Percentiles rank a stretch among this genome's conserved stretches.
These are phyloP conservation scores for Tympanuchus pallidicinctus DNA, from an alignment of 2,113 vertebrate species.

Conservation along the genomic window DNA sequence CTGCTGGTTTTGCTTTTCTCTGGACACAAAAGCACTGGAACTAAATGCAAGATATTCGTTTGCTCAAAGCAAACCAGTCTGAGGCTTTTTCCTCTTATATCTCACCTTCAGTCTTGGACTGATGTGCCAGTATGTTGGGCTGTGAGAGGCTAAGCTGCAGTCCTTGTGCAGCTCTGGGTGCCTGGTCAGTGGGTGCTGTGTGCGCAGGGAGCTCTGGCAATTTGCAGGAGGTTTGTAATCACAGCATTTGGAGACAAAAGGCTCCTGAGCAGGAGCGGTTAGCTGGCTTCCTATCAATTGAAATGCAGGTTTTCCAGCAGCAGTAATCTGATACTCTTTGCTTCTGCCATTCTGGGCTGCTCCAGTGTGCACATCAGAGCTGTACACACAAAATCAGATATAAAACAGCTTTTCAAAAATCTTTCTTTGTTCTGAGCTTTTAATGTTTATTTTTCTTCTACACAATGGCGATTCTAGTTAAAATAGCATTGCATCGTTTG, in stretches of 20 bases:
- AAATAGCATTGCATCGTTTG: slow-evolving; percentile 71
- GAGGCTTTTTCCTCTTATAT: neutral
- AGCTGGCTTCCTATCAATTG: neutral
- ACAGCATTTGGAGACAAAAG: neutral
- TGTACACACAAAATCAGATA: neutral
- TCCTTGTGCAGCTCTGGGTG: too few relatives aligned
- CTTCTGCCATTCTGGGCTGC: neutral
- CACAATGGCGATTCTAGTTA: slow-evolving; percentile 50
- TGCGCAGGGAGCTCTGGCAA: neutral
- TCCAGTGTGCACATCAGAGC: slow-evolving; percentile 32
- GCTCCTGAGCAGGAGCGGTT: neutral
- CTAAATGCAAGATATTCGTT: neutral
- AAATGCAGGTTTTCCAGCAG: slow-evolving; percentile 32
- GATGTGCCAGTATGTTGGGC: rapidly evolving
- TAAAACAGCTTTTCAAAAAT: slow-evolving; percentile 12
- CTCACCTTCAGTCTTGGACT: neutral
- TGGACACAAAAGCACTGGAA: neutral
- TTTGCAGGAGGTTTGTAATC: neutral
- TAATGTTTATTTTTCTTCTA: slow-evolving; percentile 56
- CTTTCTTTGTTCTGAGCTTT: slow-evolving; percentile 62
- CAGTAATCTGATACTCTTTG: neutral
- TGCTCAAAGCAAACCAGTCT: neutral
- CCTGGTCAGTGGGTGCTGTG: rapidly evolving
- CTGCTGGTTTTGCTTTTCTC: neutral
- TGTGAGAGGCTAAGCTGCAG: rapidly evolving